Evolutionary conservation across 2,113 vertebrate species (phyloP).

Genomic region (Archilochus colubris): DNA sequence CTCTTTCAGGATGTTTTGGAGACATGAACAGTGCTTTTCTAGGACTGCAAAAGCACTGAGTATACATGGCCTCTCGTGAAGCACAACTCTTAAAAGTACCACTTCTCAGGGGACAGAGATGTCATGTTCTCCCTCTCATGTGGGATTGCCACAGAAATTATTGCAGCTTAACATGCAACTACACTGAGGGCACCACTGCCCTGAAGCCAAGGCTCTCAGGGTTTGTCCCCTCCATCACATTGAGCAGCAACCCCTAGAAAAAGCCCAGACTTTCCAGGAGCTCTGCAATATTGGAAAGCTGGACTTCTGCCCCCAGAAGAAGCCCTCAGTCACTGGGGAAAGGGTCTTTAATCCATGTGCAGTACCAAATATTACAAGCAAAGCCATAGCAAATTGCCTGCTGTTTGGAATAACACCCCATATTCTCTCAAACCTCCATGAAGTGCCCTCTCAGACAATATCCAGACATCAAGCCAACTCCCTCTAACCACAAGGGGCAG

Average conservation of each 20-base stretch:
- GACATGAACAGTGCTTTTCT: background rate
- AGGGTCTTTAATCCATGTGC: background rate
- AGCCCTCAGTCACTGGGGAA: background rate
- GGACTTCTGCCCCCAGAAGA: background rate
- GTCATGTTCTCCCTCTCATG: accelerated
- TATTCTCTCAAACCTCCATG: background rate
- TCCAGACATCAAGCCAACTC: background rate
- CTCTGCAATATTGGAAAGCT: background rate
- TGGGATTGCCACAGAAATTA: background rate
- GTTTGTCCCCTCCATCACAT: background rate
- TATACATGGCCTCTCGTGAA: accelerated
- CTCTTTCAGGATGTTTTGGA: accelerated
- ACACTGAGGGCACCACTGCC: background rate
- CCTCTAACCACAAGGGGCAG: background rate
- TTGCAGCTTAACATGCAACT: background rate
- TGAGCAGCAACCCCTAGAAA: background rate
- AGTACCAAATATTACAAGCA: accelerated
- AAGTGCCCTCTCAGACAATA: background rate
- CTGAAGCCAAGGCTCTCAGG: background rate
- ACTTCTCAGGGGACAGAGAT: background rate
- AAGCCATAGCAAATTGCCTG: background rate
- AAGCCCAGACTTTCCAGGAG: background rate
- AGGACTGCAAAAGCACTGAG: background rate
- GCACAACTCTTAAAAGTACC: background rate
- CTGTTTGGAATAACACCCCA: background rate